Base-by-base conservation (phyloP, 30 jellyfish, hydroid and myxozoan genomes). In the Chironex yamaguchii region DNA sequence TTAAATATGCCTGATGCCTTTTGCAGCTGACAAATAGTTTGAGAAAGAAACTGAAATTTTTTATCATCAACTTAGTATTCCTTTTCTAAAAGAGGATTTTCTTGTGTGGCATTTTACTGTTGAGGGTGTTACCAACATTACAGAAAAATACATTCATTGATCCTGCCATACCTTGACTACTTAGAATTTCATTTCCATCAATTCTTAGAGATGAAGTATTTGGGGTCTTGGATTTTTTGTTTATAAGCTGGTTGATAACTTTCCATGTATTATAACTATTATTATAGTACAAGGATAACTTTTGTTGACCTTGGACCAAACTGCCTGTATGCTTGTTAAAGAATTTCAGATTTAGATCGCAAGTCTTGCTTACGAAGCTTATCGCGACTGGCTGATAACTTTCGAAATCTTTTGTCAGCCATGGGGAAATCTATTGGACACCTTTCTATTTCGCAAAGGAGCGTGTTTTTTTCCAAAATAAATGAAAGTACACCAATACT, bases 111-210 rank as follows among this genome's bases (percentile, higher is more conserved):
- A 70, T 32, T 17, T 70, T 32, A 70, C 31, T 13, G 28, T 68
- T 31, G 48, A 71, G 84, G 27, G 36, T 35, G 1, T 71, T 25
- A 14, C 84, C 84, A 71, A 71, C 48, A 36, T 35, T 71, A 42
- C 84, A 71, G 84, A 71, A 71, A 71, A 71, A 71, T n/a, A n/a
- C n/a, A n/a, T 71, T 35, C 84, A 71, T 71, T 21, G 84, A 29
- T 0, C 48, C 71, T 22, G 84, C 70, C 36, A 33, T 71, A 29
- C 49, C 84, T 29, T 31, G 24, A 31, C 28, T 71, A n/a, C 72
- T 71, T 29, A 69, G n/a, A 3, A 71, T 0, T 14, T 22, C 49
- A 13, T 71, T 71, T 14, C 49, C 71, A 29, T 71, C 84, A 13
- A 31, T 36, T 0, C 34, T 14, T 24, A 71, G 71, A 31, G 84